A percentile compares a stretch with the other conserved stretches of the same genome.
Evolutionary conservation across 2,888 invertebrate species (phyloP).

Genomic region (Prosopocoilus inquinatus): DNA sequence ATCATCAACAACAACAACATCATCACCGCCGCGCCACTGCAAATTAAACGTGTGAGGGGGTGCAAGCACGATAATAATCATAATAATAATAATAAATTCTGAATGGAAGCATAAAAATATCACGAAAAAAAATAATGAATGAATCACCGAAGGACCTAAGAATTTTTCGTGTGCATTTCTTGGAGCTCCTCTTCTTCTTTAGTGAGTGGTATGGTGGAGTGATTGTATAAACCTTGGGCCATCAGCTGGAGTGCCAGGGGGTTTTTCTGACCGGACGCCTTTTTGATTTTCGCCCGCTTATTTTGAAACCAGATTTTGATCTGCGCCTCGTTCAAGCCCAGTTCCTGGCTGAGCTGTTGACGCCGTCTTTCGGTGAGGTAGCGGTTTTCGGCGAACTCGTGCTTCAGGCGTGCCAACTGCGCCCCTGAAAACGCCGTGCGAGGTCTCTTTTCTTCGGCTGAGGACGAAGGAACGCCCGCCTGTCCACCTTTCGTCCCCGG

Average conservation of each 20-base stretch:
- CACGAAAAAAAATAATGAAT: slow-evolving; percentile 29
- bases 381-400: slow-evolving; percentile 90
- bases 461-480: not conserved
- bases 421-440: slow-evolving; percentile 95
- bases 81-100: too few relatives aligned
- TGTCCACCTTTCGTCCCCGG: slow-evolving; percentile 5
- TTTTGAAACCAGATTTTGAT: slow-evolving; percentile 98
- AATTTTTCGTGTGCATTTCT: slow-evolving; percentile 49
- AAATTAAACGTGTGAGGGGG: too few relatives aligned
- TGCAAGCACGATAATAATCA: too few relatives aligned
- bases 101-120: slow-evolving; percentile 35
- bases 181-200: slow-evolving; percentile 65
- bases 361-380: slow-evolving; percentile 90
- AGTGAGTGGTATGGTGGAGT: slow-evolving; percentile 64
- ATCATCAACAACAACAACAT: too few relatives aligned
- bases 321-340: slow-evolving; percentile 93
- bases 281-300: slow-evolving; percentile 95
- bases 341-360: slow-evolving; percentile 85
- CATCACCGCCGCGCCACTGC: too few relatives aligned
- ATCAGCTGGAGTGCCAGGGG: slow-evolving; percentile 85
- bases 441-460: slow-evolving; percentile 82
- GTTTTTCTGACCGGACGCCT: slow-evolving; percentile 80
- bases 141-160: slow-evolving; percentile 18
- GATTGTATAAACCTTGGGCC: slow-evolving; percentile 94
- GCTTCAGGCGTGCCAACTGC: slow-evolving; percentile 85